Base-by-base conservation (phyloP, 2,888 invertebrate genomes). In the Drosophila lutescens region DNA sequence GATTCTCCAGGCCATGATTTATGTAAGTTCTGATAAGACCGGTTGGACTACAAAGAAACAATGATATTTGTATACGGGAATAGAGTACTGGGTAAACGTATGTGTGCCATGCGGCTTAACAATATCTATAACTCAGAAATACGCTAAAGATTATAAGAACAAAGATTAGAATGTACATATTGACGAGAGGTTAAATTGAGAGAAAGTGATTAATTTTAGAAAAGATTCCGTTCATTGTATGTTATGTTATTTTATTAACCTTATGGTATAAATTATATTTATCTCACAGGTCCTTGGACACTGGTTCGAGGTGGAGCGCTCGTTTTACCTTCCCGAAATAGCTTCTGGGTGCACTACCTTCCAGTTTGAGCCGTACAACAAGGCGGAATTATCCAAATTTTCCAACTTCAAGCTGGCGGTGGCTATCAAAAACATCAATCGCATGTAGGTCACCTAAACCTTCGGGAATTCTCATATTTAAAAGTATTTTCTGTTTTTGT, bases 251-350 rank as follows among this genome's bases (percentile, higher is more conserved):
- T 20, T 3, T 20, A 20, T 20, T 26, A 26, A 23, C 3, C 23
- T 23, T 23, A 23, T 4, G 23, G 23, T 23, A 2, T 23, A 4
- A 23, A 23, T 40, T 40, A 40, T 17, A 41, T 2, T 46, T n/a
- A 5, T 32, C 7, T 1, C 15, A 0, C 12, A 92, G 91, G 91
- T 93, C 55, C 89, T 96, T 93, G 95, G 96, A 90, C 93, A 94
- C 74, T 96, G 96, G 96, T 95, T 94, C 88, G 96, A 96, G 91
- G 94, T 96, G 61, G 96, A 96, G 91, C 93, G 96, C 47, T 95
- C 96, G 0, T 96, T 96, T 92, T 95, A 96, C 91, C 90, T 96
- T 69, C 94, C 95, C 86, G 96, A 96, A 92, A 92, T 96, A 46
- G 93, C 95, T 1, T 93, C 95, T 10, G 95, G 95, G 80, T 96